Evolutionary conservation across 2,888 invertebrate genomes (phyloP).

Genomic region (Polydrusus cervinus): DNA sequence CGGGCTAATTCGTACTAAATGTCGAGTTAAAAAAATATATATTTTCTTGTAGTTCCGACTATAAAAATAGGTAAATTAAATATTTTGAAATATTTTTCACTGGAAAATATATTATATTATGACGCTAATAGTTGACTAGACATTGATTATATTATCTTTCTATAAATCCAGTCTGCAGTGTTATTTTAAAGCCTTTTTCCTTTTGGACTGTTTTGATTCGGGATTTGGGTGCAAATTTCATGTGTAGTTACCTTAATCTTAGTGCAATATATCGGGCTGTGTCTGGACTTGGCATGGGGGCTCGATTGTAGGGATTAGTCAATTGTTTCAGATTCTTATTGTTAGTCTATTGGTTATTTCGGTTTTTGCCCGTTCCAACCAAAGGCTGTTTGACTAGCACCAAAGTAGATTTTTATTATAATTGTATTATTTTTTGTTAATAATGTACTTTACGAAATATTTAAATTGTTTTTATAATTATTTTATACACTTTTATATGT

Average conservation of each 20-base stretch:
- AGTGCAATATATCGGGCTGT: conserved; percentile 71
- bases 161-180: too few species aligned
- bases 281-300: conserved; percentile 61
- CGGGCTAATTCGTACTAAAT: too few species aligned
- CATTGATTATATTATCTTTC: too few species aligned
- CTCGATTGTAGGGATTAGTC: conserved; percentile 69
- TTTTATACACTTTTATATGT: conserved; percentile 72
- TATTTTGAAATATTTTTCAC: too few species aligned
- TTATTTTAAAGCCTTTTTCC: not conserved
- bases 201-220: conserved; percentile 37
- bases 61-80: too few species aligned
- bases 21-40: too few species aligned
- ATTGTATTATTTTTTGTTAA: conserved; percentile 67
- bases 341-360: conserved; percentile 68
- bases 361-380: conserved; percentile 66
- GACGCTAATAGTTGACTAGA: too few species aligned
- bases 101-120: too few species aligned
- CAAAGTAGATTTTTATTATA: conserved; percentile 69
- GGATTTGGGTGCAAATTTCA: conserved; percentile 53
- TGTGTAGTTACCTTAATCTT: conserved; percentile 66
- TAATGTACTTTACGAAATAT: conserved; percentile 66
- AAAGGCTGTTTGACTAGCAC: conserved; percentile 69
- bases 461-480: conserved; percentile 71
- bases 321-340: conserved; percentile 70
- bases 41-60: too few species aligned